These are phyloP conservation scores for Megastigmus dorsalis DNA, from an alignment of 2,888 invertebrate genomes.

Conservation along the genomic window DNA sequence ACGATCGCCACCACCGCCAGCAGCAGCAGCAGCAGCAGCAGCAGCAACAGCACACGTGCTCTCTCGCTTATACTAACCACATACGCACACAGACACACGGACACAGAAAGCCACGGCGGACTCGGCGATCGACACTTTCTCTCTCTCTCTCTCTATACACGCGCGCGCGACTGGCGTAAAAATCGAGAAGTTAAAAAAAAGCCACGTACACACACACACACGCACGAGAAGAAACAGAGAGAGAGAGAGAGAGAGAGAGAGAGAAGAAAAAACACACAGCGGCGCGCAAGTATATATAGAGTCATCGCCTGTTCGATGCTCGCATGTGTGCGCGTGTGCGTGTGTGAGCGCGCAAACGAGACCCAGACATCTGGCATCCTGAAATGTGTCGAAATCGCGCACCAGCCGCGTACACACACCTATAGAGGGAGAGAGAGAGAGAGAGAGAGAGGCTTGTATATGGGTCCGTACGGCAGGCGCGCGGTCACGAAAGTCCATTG, in stretches of 20 bases:
- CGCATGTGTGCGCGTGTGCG: not conserved
- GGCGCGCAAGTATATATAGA: no score
- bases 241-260: no score
- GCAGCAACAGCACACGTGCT: no score
- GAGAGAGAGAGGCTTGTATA: not conserved
- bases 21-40: no score
- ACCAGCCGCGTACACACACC: no score
- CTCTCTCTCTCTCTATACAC: not conserved
- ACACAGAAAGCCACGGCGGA: no score
- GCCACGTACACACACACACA: not conserved
- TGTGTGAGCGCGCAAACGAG: not conserved
- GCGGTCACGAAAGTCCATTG: slow-evolving; percentile 36
- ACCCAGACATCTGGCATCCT: slow-evolving; percentile 26
- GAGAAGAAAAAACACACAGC: not conserved
- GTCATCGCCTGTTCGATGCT: no score
- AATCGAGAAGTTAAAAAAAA: no score
- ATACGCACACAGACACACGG: no score
- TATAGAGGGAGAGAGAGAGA: not conserved
- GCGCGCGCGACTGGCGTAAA: not conserved
- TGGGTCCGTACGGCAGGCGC: not conserved
- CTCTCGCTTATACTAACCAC: not conserved
- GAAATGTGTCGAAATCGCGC: slow-evolving; percentile 36
- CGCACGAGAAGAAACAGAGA: no score
- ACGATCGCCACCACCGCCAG: no score
- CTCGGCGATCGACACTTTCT: not conserved